phyloP scores from a whole-genome alignment of 2,113 vertebrate genomes.

The Dasyurus viverrinus region DNA sequence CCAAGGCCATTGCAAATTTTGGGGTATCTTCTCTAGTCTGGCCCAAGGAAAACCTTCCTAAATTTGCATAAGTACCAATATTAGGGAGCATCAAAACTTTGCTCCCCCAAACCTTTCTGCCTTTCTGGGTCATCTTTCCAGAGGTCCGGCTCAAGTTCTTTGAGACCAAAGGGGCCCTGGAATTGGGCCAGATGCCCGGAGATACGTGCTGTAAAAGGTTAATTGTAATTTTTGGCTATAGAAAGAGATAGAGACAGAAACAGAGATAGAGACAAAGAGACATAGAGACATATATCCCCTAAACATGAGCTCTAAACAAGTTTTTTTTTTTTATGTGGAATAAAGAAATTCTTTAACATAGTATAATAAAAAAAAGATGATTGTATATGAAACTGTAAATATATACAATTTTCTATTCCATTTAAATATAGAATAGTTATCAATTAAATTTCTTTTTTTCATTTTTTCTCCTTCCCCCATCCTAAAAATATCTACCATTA shows the following conservation, averaged over 20 bases:
- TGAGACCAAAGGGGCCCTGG: neutral
- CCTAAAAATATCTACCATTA: too few species aligned
- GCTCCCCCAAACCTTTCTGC: neutral
- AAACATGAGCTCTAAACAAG: conserved; percentile 26
- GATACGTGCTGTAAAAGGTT: neutral
- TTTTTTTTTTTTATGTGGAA: neutral
- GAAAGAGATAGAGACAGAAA: neutral
- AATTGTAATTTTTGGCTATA: neutral
- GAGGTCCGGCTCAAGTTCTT: neutral
- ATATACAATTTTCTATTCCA: too few species aligned
- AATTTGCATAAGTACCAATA: neutral
- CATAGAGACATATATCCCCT: neutral
- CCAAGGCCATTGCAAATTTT: neutral
- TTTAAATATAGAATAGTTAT: too few species aligned
- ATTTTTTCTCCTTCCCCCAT: too few species aligned
- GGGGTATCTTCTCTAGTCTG: neutral
- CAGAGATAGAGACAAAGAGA: neutral
- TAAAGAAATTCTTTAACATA: too few species aligned
- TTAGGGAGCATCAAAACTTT: neutral
- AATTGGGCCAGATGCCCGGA: neutral
- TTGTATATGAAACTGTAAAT: too few species aligned
- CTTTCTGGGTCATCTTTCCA: neutral
- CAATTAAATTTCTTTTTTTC: too few species aligned
- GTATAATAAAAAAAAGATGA: too few species aligned
- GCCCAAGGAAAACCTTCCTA: neutral